Base-by-base conservation (phyloP, 2,797 vertebrate species). In the Hydrolagus colliei region DNA sequence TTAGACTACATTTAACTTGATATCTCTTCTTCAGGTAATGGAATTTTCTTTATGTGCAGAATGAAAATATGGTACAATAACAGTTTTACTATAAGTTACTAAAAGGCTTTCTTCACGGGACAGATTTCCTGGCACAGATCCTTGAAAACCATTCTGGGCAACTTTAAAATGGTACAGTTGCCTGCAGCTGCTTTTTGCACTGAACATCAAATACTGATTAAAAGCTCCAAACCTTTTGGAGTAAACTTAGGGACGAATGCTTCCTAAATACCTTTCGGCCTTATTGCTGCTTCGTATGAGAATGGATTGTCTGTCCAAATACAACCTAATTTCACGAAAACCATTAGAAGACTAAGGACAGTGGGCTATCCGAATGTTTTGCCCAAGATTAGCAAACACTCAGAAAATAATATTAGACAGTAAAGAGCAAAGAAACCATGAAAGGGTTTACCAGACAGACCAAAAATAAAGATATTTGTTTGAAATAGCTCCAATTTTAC, bases 81-180 rank as follows among this genome's bases (percentile, higher is more conserved):
- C 41, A 52, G 6, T 52, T 52, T 52, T 52, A 3, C 41, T 52
- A 52, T 3, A 52, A 52, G 41, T 52, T 52, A 52, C 41, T 52
- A 52, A 52, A 52, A 52, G 85, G 87, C 87, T 90, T 89, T 89
- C 86, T 73, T 4, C 35, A 67, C 88, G 89, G 89, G 91, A 90
- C 87, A 87, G 87, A 89, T 77, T 86, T 88, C 87, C 22, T 59
- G 91, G 91, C 90, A 89, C 12, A 84, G 82, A 86, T 89, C 90
- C 89, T 88, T 87, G 91, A 91, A 91, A 92, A 89, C 89, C 87
- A 86, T 88, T 91, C 90, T 88, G 89, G 89, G 89, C 88, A 84
- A 67, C 86, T 89, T 88, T 87, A 87, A 91, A 88, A 90, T 77
- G 88, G 88, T 89, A 89, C 87, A 22, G 20, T 87, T 79, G 87